Evolutionary conservation across 2,888 invertebrate genomes (phyloP), one percentile per base, ranked within the genome.

Genomic region (Caenorhabditis japonica): DNA sequence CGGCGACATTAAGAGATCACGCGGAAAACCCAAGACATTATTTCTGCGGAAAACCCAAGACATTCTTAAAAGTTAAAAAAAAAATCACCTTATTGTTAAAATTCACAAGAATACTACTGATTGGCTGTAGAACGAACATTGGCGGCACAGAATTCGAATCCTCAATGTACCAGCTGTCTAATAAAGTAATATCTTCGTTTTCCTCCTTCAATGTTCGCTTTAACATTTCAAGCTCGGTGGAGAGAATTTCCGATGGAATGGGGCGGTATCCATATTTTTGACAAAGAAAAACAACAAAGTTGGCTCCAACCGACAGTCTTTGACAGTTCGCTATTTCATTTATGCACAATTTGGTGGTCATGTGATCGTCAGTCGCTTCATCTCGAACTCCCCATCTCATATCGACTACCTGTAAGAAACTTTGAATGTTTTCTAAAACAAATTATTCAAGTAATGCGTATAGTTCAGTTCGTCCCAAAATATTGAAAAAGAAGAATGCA

Each of bases 371-470:
- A 0, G 97, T 97, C 0, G 97, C 96, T 89, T 97, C 97, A 87
- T 97, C 97, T 85, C 97, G 91, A 0, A 97, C 96, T 4, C 97
- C 97, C 97, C 97, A 97, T 85, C 97, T 91, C 97, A 97, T 97
- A 89, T 97, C 97, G 27, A 97, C 97, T 3, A 97, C 96, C 94
- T 94, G n/a, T n/a, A n/a, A n/a, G n/a, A n/a, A n/a, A n/a, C n/a
- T n/a, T n/a, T n/a, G n/a, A n/a, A n/a, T n/a, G n/a, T n/a, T n/a
- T n/a, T n/a, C n/a, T n/a, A n/a, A n/a, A n/a, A n/a, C n/a, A n/a
- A n/a, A n/a, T n/a, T n/a, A n/a, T n/a, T n/a, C n/a, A n/a, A n/a
- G n/a, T n/a, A n/a, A n/a, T n/a, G n/a, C n/a, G n/a, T n/a, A n/a
- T n/a, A n/a, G n/a, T n/a, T n/a, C n/a, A n/a, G n/a, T n/a, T n/a